Evolutionary conservation across 1,140 invertebrate genomes (phyloP), one percentile per base, ranked within the genome.

Genomic region (Hestina assimilis): DNA sequence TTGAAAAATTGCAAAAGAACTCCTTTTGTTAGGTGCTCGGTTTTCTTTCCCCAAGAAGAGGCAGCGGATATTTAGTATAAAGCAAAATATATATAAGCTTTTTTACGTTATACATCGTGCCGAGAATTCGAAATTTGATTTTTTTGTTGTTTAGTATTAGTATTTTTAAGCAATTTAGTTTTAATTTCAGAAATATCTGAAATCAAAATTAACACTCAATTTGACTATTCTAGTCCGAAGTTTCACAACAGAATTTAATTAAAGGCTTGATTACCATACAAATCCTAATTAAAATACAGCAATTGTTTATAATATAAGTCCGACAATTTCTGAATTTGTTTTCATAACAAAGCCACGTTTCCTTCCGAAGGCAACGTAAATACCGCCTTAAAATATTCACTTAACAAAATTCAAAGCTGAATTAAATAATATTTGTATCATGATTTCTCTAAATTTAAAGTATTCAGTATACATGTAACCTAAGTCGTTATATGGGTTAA

Each of bases 1-100:
- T 77, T 74, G 72, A 76, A 82, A 79, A 75, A 82, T 79, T 77
- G 63, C 56, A 64, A 59, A 50, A 63, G 66, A 66, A 66, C 46
- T 64, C 50, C 70, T 73, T 75, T 76, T 79, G 69, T 76, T 72
- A 66, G 60, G 63, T 51, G 48, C 62, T 62, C 51, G 59, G 45
- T 66, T 74, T 67, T 65, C 53, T 57, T 51, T 64, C 60, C 60
- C 67, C 24, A 54, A 63, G n/a, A 63, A 63, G 33, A 50, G 53
- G 47, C 56, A 66, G 64, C n/a, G n/a, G n/a, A n/a, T n/a, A 64
- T 69, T 71, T 67, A 70, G 68, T 66, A 53, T 63, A 56, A n/a
- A n/a, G n/a, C n/a, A n/a, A n/a, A n/a, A n/a, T n/a, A n/a, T n/a
- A n/a, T n/a, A n/a, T n/a, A n/a, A n/a, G n/a, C n/a, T n/a, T n/a